Evolutionary conservation across 2,797 vertebrate species (phyloP).

Genomic region (Holocentrus rufus): DNA sequence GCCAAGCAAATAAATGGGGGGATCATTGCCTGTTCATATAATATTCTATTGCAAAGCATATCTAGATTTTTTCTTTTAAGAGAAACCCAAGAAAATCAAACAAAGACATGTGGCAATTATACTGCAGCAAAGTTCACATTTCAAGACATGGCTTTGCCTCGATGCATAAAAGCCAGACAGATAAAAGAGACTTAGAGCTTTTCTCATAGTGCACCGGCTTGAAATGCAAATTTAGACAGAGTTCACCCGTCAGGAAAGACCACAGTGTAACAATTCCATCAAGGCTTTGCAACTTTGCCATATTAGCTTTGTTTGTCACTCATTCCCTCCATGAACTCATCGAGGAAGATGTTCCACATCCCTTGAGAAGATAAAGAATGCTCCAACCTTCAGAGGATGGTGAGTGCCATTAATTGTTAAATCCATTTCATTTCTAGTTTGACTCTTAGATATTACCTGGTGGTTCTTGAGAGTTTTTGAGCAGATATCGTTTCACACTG

Average conservation of each 20-base stretch:
- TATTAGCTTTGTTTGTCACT: background rate
- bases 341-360: background rate
- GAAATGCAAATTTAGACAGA: constrained; percentile 1
- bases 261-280: background rate
- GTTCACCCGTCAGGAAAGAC: background rate
- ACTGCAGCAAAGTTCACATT: background rate
- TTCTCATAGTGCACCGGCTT: background rate
- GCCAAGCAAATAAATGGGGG: background rate
- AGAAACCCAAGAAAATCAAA: background rate
- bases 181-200: background rate
- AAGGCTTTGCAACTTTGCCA: background rate
- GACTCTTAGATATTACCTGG: constrained; percentile 14
- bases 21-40: background rate
- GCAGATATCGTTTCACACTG: constrained; percentile 13
- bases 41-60: background rate
- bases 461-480: constrained; percentile 1
- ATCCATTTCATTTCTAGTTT: background rate
- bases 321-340: background rate
- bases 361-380: background rate
- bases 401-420: background rate
- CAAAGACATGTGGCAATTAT: background rate
- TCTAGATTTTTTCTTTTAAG: background rate
- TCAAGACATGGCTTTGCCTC: background rate
- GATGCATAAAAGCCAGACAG: background rate
- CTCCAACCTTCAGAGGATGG: background rate